phyloP scores from a whole-genome alignment of 2,888 invertebrate species.

The Chrysina gloriosa region DNA sequence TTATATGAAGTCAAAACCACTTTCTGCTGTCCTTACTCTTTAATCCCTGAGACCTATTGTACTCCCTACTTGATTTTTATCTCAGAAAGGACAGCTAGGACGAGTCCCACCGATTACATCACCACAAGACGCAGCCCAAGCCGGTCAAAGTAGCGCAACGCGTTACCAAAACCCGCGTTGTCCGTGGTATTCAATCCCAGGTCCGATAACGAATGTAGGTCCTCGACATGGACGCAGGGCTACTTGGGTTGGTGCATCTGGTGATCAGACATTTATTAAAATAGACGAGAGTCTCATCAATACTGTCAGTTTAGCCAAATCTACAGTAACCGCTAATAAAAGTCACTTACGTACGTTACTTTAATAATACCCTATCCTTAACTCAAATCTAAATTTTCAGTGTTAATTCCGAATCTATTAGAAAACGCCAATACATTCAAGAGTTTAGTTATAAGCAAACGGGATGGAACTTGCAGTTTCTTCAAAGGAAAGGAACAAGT shows the following conservation, averaged over 20 bases:
- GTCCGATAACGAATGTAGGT: slow-evolving; percentile 83
- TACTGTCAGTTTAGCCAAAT: slow-evolving; percentile 86
- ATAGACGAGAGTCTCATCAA: slow-evolving; percentile 94
- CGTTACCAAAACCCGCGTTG: slow-evolving; percentile 63
- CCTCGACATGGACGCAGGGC: slow-evolving; percentile 88
- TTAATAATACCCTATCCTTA: neutral
- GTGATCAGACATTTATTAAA: slow-evolving; percentile 94
- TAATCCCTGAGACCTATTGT: no score
- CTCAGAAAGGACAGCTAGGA: slow-evolving; percentile 74
- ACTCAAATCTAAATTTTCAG: slow-evolving; percentile 63
- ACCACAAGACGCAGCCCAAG: slow-evolving; percentile 58
- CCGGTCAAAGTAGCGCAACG: slow-evolving; percentile 59
- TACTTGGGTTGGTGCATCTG: slow-evolving; percentile 95
- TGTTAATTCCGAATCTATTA: slow-evolving; percentile 84
- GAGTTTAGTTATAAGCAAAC: slow-evolving; percentile 89
- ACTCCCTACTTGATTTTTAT: no score
- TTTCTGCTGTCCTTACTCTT: no score
- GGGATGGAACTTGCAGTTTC: slow-evolving; percentile 88
- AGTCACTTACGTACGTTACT: slow-evolving; percentile 77
- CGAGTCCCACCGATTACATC: slow-evolving; percentile 61
- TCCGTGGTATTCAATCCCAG: slow-evolving; percentile 80
- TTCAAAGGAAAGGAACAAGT: slow-evolving; percentile 87
- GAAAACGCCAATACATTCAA: slow-evolving; percentile 81
- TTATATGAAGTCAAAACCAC: no score
- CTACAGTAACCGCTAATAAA: slow-evolving; percentile 90